Evolutionary conservation across 2,888 invertebrate genomes (phyloP).

Genomic region (Tenodera sinensis): DNA sequence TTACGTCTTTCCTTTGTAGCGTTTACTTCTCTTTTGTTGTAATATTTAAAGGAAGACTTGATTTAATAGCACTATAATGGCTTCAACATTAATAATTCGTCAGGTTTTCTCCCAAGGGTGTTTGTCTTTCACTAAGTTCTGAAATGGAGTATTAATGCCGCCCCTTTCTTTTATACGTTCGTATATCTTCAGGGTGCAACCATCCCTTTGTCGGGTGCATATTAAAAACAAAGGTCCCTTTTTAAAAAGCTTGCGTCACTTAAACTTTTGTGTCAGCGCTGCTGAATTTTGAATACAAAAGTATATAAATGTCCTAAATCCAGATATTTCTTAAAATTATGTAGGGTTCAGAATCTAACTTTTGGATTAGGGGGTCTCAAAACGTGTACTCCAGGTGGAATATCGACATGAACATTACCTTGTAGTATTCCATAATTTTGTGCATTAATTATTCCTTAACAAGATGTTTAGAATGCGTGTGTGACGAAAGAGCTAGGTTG

Average conservation of each 20-base stretch:
- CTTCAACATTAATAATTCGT: background rate
- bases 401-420: too few species aligned
- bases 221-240: background rate
- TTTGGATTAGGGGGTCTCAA: too few species aligned
- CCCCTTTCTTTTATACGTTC: too few species aligned
- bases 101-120: background rate
- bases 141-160: background rate
- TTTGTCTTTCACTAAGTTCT: background rate
- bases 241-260: background rate
- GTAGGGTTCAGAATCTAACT: too few species aligned
- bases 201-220: background rate
- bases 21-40: background rate
- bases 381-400: too few species aligned
- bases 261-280: background rate
- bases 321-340: too few species aligned
- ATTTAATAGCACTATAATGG: background rate
- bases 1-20: background rate
- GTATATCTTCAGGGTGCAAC: background rate
- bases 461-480: too few species aligned
- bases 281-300: background rate
- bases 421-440: too few species aligned
- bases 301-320: too few species aligned
- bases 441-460: too few species aligned
- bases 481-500: too few species aligned
- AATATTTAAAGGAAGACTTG: background rate